Percentiles rank a stretch among this genome's conserved stretches.
These are phyloP conservation scores for Ceratosolen fusciceps DNA, from an alignment of 1,140 invertebrate genomes.

Conservation along the genomic window DNA sequence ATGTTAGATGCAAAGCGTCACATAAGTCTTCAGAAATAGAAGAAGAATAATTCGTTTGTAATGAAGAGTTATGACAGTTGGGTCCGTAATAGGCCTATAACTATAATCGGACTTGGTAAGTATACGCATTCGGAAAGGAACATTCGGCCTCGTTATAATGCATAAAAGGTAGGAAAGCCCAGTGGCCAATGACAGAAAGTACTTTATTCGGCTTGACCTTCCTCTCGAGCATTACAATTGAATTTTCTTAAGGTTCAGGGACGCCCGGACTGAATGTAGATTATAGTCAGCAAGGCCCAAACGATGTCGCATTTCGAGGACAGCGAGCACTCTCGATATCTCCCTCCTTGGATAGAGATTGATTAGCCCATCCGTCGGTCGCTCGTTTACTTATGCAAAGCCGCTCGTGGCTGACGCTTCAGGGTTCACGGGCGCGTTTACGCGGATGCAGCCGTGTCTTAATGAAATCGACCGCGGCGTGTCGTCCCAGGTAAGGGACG, in stretches of 20 bases:
- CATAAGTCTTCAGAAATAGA: background rate
- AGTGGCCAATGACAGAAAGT: background rate
- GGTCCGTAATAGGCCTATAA: background rate
- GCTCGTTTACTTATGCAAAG: background rate
- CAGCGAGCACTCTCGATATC: background rate
- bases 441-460: background rate
- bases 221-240: background rate
- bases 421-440: slow-evolving; percentile 4
- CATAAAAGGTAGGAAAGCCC: background rate
- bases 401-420: background rate
- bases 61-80: background rate
- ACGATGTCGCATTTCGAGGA: background rate
- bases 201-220: background rate
- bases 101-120: background rate
- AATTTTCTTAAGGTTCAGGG: background rate
- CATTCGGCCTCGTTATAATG: background rate
- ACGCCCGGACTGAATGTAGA: background rate
- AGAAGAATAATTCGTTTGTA: background rate
- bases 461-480: background rate
- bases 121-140: background rate
- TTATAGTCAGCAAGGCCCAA: background rate
- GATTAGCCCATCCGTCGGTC: background rate
- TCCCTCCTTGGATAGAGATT: background rate
- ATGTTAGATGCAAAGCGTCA: background rate
- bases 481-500: background rate